These are phyloP conservation scores for Penaeus monodon DNA, from an alignment of 2,888 invertebrate species.

Conservation along the genomic window DNA sequence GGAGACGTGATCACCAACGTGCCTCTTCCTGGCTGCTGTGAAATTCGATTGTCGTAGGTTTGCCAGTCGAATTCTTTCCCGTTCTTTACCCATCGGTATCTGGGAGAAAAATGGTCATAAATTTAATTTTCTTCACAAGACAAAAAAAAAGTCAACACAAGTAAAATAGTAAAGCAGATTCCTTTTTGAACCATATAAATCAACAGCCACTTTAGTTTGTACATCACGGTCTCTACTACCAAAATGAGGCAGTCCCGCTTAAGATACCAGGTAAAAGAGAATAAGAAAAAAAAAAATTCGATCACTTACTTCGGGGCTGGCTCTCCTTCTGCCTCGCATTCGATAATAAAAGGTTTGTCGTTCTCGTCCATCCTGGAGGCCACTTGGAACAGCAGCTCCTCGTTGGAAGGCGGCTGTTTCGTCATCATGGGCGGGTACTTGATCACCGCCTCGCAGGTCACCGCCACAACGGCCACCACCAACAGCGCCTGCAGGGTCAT, in stretches of 20 bases:
- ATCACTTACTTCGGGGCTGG: constrained; percentile 88
- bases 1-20: constrained; percentile 91
- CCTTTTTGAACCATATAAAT: no score
- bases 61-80: constrained; percentile 95
- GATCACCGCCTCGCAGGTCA: constrained; percentile 70
- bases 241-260: no score
- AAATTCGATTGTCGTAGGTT: constrained; percentile 93
- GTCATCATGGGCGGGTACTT: constrained; percentile 84
- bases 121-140: no score
- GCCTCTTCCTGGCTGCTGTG: constrained; percentile 93
- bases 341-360: constrained; percentile 93
- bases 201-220: no score
- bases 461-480: constrained; percentile 8
- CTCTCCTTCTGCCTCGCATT: constrained; percentile 96
- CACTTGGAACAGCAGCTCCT: constrained; percentile 92
- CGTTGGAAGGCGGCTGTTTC: constrained; percentile 87
- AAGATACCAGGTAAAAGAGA: no score
- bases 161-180: no score
- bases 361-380: constrained; percentile 83
- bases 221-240: no score
- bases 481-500: neutral
- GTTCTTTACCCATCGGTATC: constrained; percentile 91
- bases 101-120: constrained; percentile 65
- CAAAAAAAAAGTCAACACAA: neutral
- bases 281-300: neutral